These are phyloP conservation scores for Phaetusa simplex DNA, from an alignment of 2,113 vertebrate species.

Conservation along the genomic window DNA sequence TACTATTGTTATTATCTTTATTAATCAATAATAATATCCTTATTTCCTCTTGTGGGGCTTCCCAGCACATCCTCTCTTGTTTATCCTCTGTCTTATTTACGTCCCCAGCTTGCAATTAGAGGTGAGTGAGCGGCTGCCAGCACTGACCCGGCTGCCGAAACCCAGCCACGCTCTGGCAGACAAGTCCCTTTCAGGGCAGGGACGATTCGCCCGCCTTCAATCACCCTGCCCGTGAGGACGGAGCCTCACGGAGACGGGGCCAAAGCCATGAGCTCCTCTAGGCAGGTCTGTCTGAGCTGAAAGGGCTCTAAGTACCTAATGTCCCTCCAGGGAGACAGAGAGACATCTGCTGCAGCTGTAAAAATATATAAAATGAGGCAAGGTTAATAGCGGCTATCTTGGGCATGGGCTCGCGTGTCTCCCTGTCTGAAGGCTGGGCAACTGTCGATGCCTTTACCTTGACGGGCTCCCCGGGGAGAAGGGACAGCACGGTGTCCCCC, in stretches of 20 bases:
- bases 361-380: constrained; percentile 25
- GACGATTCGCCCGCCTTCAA: accelerated
- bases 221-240: neutral
- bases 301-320: constrained; percentile 7
- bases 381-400: constrained; percentile 24
- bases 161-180: neutral
- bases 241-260: neutral
- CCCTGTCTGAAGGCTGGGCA: neutral
- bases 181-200: neutral
- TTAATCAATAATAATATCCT: constrained; percentile 28
- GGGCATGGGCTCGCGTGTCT: neutral
- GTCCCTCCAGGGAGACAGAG: neutral
- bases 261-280: neutral
- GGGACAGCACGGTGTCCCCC: neutral
- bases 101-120: neutral
- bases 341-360: constrained; percentile 32
- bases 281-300: neutral
- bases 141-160: neutral
- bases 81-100: constrained; percentile 1
- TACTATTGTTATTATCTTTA: neutral
- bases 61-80: neutral
- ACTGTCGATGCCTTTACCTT: neutral
- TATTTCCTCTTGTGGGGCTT: constrained; percentile 9
- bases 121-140: accelerated
- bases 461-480: neutral